Evolutionary conservation across 2,113 vertebrate species (phyloP).

Genomic region (Plectropomus leopardus): DNA sequence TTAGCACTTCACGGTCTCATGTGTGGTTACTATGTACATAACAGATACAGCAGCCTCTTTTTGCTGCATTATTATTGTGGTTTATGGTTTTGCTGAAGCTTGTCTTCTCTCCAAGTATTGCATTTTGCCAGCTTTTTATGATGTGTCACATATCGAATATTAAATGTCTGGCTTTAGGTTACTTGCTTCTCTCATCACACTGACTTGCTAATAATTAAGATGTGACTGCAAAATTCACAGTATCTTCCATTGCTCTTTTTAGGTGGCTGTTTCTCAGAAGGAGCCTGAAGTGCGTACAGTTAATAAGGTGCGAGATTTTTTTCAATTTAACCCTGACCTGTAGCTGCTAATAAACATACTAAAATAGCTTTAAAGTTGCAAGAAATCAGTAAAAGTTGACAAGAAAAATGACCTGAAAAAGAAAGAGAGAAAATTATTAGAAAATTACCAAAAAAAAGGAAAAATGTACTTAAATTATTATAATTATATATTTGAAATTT

Average conservation of each 20-base stretch:
- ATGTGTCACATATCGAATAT: neutral
- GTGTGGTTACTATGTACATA: constrained; percentile 60
- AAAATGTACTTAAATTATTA: too few relatives aligned
- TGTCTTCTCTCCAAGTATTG: neutral
- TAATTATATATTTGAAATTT: too few relatives aligned
- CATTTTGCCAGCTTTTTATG: constrained; percentile 1
- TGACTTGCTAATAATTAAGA: constrained; percentile 26
- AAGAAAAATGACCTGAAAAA: too few relatives aligned
- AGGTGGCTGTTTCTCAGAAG: constrained; percentile 75
- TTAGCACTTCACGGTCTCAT: constrained; percentile 50
- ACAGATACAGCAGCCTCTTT: constrained; percentile 49
- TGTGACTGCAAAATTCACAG: constrained; percentile 11
- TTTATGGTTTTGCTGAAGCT: constrained; percentile 32
- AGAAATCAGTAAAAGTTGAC: too few relatives aligned
- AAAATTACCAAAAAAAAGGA: too few relatives aligned
- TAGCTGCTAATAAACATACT: neutral
- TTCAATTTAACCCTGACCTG: neutral
- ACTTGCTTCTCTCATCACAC: neutral
- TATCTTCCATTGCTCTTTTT: constrained; percentile 43
- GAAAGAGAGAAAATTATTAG: too few relatives aligned
- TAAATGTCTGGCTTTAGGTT: constrained; percentile 18
- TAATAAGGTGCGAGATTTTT: constrained; percentile 68
- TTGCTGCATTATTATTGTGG: constrained; percentile 20
- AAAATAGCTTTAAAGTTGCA: neutral
- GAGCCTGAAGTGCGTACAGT: constrained; percentile 59